Conservation (phyloP, 2,888 invertebrate species). For the Apoderus coryli region DNA sequence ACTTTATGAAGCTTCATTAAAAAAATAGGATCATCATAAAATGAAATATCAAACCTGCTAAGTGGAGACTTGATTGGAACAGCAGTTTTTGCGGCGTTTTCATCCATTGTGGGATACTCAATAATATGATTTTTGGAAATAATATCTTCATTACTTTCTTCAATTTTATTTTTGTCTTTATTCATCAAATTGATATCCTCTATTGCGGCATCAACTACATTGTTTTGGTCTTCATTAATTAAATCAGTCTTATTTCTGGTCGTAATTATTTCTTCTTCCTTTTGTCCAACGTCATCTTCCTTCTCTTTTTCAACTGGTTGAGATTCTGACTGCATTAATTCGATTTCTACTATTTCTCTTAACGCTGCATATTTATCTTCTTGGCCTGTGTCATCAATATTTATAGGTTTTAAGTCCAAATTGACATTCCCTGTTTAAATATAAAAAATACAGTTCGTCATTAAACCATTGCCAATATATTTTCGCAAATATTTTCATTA, state of each 20-base stretch:
- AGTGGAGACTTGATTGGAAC: conserved; percentile 14
- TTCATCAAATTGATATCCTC: conserved; percentile 18
- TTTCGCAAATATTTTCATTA: no score
- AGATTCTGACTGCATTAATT: conserved; percentile 32
- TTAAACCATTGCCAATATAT: no score
- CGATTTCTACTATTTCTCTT: conserved; percentile 54
- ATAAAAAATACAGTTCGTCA: no score
- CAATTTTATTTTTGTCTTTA: conserved; percentile 14
- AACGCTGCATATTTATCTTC: conserved; percentile 53
- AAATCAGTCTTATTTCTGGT: conserved; percentile 11
- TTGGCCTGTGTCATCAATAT: conserved; percentile 7
- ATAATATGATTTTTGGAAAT: conserved; percentile 16
- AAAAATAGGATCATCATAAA: no score
- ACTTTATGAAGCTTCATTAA: no score
- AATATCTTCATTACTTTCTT: conserved; percentile 17
- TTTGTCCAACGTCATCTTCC: conserved; percentile 29
- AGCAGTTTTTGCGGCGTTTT: conserved; percentile 7
- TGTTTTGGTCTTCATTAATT: conserved; percentile 15
- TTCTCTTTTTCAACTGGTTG: conserved; percentile 34
- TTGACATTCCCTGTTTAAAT: conserved; percentile 18
- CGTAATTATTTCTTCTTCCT: conserved; percentile 5
- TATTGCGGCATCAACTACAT: no score
- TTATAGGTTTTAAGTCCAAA: conserved; percentile 16
- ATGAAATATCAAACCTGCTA: no score
- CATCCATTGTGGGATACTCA: conserved; percentile 14